Percentiles rank a stretch among this genome's conserved stretches.
phyloP scores from a whole-genome alignment of 2,113 vertebrate genomes.

The Sinocyclocheilus grahami region DNA sequence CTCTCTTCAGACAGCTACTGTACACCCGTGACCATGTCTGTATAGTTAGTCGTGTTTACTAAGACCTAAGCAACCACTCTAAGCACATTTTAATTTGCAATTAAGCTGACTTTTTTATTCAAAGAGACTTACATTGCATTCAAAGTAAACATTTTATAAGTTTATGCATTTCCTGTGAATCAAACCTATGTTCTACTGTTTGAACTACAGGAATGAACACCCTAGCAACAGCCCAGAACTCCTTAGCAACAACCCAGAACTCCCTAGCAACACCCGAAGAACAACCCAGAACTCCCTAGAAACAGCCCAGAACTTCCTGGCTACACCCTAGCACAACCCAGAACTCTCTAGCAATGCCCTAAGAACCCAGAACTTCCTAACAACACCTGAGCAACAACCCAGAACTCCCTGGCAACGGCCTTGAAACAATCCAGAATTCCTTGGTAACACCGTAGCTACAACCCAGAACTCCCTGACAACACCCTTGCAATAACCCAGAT shows the following conservation, averaged over 20 bases:
- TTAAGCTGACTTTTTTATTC: not conserved
- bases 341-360: too few relatives aligned
- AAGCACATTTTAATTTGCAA: not conserved
- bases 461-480: not conserved
- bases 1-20: not conserved
- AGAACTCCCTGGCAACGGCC: not conserved
- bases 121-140: not conserved
- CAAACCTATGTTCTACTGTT: not conserved
- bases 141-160: not conserved
- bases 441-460: not conserved
- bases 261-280: fast-evolving
- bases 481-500: too few relatives aligned
- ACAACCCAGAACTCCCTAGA: not conserved
- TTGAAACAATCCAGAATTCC: not conserved
- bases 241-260: not conserved
- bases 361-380: too few relatives aligned
- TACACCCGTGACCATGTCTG: not conserved
- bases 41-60: not conserved
- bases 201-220: not conserved
- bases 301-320: not conserved
- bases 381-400: not conserved
- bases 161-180: not conserved
- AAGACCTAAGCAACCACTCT: not conserved
- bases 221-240: not conserved
- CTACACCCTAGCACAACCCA: too few relatives aligned